Evolutionary conservation across 2,888 invertebrate genomes (phyloP), one percentile per base, ranked within the genome.

Genomic region (Stenolophus ochropezus): DNA sequence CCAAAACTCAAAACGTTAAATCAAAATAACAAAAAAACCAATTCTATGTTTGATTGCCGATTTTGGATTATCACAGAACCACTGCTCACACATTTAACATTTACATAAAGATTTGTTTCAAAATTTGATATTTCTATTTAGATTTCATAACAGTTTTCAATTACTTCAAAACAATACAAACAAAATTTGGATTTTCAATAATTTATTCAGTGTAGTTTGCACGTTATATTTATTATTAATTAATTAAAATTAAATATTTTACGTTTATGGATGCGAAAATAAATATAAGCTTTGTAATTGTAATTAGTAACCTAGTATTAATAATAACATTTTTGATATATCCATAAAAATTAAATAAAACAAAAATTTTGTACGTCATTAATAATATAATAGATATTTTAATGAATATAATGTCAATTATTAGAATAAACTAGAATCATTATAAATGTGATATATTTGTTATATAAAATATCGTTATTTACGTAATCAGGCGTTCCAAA

Each of bases 1-100:
- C 20, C 21, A n/a, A 25, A 58, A 58, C 2, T n/a, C 4, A 33
- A 69, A 18, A 8, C n/a, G n/a, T n/a, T n/a, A 69, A 69, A 8
- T 11, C 1, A 27, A 69, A 69, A 2, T 33, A 42, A 5, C 18
- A 33, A 61, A 6, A n/a, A 23, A 69, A 18, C 33, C 27, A 69
- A 14, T 33, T 69, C 33, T 27, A 69, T 14, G 33, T 69, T 69
- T 69, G 65, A 69, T 69, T 69, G 65, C 65, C 65, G 65, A 33
- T 33, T 69, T 69, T 61, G 21, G 25, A 61, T 61, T 61, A 61
- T 61, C 61, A 61, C 61, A 61, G 61, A 61, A 61, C 56, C 61
- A 25, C 61, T 25, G 61, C 25, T 14, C 61, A 61, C 23, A 23
- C 23, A 21, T 25, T 61, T 25, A 61, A 25, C 61, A 61, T 61